Conservation (phyloP, 2,113 vertebrate genomes). For the Balaeniceps rex region DNA sequence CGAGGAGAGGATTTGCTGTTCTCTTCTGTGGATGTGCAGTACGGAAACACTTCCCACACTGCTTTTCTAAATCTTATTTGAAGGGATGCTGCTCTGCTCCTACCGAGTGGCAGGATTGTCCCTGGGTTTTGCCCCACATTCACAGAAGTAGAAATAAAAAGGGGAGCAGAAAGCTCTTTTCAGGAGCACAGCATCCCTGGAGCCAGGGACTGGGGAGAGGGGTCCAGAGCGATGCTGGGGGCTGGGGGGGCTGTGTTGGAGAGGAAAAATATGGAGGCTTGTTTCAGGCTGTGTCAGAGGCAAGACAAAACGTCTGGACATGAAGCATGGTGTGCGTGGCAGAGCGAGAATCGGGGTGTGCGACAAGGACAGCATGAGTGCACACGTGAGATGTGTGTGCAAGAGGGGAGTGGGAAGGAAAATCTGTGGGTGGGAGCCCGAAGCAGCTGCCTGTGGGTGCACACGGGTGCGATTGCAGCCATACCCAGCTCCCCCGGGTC, state of each 20-base stretch:
- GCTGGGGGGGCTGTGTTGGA: neutral
- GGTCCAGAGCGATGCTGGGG: fast-evolving
- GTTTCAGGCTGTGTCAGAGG: neutral
- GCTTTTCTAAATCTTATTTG: neutral
- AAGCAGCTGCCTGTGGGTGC: neutral
- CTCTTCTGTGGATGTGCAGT: neutral
- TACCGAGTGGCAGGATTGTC: neutral
- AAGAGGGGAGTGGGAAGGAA: neutral
- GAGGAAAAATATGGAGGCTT: neutral
- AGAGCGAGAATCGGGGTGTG: neutral
- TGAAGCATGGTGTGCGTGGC: neutral
- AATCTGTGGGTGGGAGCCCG: neutral
- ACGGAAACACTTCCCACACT: neutral
- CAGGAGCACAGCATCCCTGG: neutral
- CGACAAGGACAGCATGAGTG: too few species aligned
- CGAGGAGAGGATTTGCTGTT: conserved; percentile 20
- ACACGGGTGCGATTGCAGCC: neutral
- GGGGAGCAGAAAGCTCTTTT: neutral
- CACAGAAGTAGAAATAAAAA: neutral
- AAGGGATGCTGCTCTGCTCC: neutral
- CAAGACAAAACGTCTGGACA: neutral
- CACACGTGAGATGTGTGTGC: neutral
- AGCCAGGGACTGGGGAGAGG: neutral
- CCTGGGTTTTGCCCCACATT: neutral
- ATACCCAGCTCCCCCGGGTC: neutral